Conservation (phyloP, 2,113 vertebrate genomes). For the Ochotona curzoniae region DNA sequence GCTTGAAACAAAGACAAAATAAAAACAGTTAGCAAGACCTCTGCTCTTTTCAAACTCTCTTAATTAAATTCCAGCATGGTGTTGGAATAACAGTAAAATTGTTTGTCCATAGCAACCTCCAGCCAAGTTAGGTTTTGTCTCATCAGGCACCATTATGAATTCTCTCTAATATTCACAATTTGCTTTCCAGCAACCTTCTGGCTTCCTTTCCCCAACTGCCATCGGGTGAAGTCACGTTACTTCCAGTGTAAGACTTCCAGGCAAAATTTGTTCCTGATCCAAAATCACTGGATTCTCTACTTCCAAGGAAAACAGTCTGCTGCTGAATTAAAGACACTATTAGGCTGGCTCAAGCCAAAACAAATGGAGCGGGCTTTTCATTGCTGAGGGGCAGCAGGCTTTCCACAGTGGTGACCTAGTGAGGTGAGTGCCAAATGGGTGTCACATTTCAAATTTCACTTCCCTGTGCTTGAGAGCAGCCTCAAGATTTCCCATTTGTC, state of each 20-base stretch:
- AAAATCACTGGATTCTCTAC: constrained; percentile 47
- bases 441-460: constrained; percentile 27
- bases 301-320: constrained; percentile 77
- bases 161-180: background rate
- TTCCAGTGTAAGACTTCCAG: constrained; percentile 61
- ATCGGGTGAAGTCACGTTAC: constrained; percentile 56
- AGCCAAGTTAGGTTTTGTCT: background rate
- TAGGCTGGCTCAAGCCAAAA: constrained; percentile 58
- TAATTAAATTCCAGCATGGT: background rate
- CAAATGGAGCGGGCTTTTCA: constrained; percentile 59
- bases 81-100: background rate
- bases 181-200: constrained; percentile 1
- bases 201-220: background rate
- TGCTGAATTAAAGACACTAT: constrained; percentile 61
- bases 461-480: background rate
- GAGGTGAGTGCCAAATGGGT: background rate
- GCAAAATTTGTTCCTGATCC: constrained; percentile 54
- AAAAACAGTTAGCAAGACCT: background rate
- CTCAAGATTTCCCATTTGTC: constrained; percentile 5
- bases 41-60: background rate
- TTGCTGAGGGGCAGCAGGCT: constrained; percentile 47
- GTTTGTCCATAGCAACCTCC: background rate
- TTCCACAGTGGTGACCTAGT: constrained; percentile 54
- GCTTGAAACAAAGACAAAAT: background rate
- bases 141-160: background rate